Conservation (phyloP, 2,113 vertebrate species). For the Reinhardtius hippoglossoides region DNA sequence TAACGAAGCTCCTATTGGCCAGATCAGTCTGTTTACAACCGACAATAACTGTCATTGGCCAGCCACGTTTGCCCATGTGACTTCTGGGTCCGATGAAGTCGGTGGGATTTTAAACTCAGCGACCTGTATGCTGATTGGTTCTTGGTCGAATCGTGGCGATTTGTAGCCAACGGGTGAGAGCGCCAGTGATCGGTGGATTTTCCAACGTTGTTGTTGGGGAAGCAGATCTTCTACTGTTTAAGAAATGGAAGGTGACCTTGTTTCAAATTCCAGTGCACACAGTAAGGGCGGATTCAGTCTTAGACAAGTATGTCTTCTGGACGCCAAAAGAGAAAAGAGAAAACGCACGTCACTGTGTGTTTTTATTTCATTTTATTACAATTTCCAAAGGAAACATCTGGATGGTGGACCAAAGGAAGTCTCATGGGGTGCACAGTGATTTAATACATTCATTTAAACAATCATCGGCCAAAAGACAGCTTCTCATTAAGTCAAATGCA, state of each 20-base stretch:
- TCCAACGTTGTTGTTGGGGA: background rate
- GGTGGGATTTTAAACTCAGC: conserved; percentile 34
- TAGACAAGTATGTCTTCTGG: background rate
- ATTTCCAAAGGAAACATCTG: background rate
- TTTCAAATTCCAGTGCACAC: background rate
- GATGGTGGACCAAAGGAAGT: background rate
- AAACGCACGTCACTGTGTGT: background rate
- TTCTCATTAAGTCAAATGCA: background rate
- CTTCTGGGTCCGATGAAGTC: background rate
- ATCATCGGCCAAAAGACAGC: background rate
- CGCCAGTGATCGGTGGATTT: conserved; percentile 20
- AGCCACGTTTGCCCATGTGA: conserved; percentile 9
- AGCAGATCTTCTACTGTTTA: background rate
- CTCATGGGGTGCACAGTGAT: background rate
- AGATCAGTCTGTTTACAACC: conserved; percentile 50
- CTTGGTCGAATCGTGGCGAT: conserved; percentile 2
- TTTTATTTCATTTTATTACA: background rate
- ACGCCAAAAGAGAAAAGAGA: background rate
- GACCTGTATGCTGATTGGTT: conserved; percentile 37
- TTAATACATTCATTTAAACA: background rate
- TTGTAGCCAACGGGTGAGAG: conserved; percentile 23
- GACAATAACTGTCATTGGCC: conserved; percentile 33
- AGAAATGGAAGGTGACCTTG: background rate
- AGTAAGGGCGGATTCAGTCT: background rate
- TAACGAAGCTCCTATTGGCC: conserved; percentile 31